A percentile compares a stretch with the other conserved stretches of the same genome.
Conservation (phyloP, 2,113 vertebrate species). For the Antechinus flavipes region DNA sequence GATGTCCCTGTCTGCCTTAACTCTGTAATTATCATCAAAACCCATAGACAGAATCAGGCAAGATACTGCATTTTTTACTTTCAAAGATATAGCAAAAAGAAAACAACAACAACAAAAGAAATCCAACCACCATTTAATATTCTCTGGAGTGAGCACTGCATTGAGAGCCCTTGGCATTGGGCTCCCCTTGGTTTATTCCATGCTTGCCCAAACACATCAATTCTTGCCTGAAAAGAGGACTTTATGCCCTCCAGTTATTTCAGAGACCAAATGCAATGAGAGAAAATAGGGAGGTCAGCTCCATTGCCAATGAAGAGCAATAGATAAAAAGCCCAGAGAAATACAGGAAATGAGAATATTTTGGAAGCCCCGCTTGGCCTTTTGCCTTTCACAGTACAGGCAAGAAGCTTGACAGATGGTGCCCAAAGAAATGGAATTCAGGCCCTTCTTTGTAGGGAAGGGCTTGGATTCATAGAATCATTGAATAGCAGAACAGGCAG, state of each 20-base stretch:
- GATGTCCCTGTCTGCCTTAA: background rate
- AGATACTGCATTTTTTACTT: background rate
- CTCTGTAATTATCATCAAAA: background rate
- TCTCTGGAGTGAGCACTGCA: background rate
- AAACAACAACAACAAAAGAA: background rate
- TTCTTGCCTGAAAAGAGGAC: background rate
- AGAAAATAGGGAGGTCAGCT: background rate
- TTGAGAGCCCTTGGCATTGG: background rate
- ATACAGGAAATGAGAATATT: constrained; percentile 41
- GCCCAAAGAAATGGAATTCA: rapidly evolving
- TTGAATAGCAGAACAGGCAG: background rate
- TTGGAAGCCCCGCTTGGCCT: background rate
- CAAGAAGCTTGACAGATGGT: background rate
- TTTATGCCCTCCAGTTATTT: background rate
- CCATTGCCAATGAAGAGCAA: background rate
- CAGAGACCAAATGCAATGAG: background rate
- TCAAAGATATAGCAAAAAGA: background rate
- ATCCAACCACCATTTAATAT: background rate
- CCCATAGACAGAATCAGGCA: background rate
- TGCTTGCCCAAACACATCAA: background rate
- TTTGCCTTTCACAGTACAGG: background rate
- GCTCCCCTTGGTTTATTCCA: background rate
- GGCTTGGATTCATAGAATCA: background rate
- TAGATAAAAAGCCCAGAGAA: background rate
- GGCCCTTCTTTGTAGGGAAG: background rate